A percentile compares a stretch with the other conserved stretches of the same genome.
Conservation (phyloP, 2,797 vertebrate genomes). For the Oryzias sinensis region DNA sequence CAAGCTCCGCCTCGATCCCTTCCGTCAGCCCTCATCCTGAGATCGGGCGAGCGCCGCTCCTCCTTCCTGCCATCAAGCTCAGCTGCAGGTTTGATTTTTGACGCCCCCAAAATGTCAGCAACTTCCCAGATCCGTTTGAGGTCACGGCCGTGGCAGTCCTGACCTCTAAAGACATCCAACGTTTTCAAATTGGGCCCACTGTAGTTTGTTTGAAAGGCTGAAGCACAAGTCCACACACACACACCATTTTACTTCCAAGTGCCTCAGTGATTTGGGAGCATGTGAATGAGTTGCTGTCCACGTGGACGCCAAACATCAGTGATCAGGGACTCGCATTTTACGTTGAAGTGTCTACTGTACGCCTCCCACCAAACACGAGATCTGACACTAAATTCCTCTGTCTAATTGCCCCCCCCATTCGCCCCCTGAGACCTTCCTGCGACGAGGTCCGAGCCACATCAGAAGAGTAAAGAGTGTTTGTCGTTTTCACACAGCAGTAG, state of each 20-base stretch:
- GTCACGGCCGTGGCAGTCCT: slow-evolving; percentile 11
- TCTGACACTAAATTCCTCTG: slow-evolving; percentile 26
- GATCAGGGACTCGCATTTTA: slow-evolving; percentile 49
- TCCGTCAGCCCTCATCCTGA: slow-evolving; percentile 3
- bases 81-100: slow-evolving; percentile 12
- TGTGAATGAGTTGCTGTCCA: slow-evolving; percentile 51
- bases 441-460: slow-evolving; percentile 23
- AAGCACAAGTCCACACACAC: slow-evolving; percentile 51
- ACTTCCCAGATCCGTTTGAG: slow-evolving; percentile 5
- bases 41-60: slow-evolving; percentile 1
- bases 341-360: slow-evolving; percentile 30
- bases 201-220: slow-evolving; percentile 24
- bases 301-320: slow-evolving; percentile 25
- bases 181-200: slow-evolving; percentile 21
- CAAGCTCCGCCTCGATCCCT: slow-evolving; percentile 14
- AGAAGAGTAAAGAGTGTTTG: slow-evolving; percentile 43
- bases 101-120: slow-evolving; percentile 3
- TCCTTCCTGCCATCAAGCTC: slow-evolving; percentile 15
- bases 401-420: slow-evolving; percentile 15
- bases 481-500: slow-evolving; percentile 59
- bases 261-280: slow-evolving; percentile 69
- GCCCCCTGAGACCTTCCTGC: slow-evolving; percentile 2
- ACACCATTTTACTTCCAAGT: slow-evolving; percentile 50
- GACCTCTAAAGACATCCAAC: slow-evolving; percentile 9
- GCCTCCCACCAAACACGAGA: slow-evolving; percentile 32